phyloP scores from a whole-genome alignment of 2,888 invertebrate genomes.

The Calephelis perditalis region DNA sequence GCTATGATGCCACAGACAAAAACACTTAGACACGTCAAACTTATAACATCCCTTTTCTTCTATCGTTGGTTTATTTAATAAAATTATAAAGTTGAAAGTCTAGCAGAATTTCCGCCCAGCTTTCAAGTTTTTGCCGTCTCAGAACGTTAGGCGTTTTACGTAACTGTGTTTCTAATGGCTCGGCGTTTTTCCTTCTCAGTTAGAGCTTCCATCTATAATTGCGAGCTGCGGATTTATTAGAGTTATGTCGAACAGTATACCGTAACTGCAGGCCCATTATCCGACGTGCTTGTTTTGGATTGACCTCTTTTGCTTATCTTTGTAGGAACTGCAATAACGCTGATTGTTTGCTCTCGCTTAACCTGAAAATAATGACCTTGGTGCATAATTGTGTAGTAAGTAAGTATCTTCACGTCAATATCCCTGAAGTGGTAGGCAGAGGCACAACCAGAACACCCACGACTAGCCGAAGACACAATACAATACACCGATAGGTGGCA shows the following conservation, averaged over 20 bases:
- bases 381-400: not conserved
- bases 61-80: too few relatives aligned
- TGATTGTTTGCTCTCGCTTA: not conserved
- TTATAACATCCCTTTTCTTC: too few relatives aligned
- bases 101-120: constrained; percentile 15
- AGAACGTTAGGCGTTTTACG: constrained; percentile 61
- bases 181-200: constrained; percentile 54
- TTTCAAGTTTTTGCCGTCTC: constrained; percentile 46
- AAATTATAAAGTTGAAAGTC: too few relatives aligned
- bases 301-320: constrained; percentile 27
- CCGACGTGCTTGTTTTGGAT: constrained; percentile 28
- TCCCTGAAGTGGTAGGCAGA: too few relatives aligned
- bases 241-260: constrained; percentile 33
- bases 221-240: constrained; percentile 40
- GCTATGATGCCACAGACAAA: too few relatives aligned
- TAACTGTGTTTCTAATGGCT: constrained; percentile 72
- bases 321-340: constrained; percentile 9
- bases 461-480: too few relatives aligned
- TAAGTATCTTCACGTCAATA: too few relatives aligned
- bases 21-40: too few relatives aligned
- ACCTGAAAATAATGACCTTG: constrained; percentile 3
- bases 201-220: constrained; percentile 61
- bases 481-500: too few relatives aligned
- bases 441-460: too few relatives aligned
- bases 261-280: constrained; percentile 27